phyloP scores from a whole-genome alignment of 2,113 vertebrate species.

The Neopipo cinnamomea region DNA sequence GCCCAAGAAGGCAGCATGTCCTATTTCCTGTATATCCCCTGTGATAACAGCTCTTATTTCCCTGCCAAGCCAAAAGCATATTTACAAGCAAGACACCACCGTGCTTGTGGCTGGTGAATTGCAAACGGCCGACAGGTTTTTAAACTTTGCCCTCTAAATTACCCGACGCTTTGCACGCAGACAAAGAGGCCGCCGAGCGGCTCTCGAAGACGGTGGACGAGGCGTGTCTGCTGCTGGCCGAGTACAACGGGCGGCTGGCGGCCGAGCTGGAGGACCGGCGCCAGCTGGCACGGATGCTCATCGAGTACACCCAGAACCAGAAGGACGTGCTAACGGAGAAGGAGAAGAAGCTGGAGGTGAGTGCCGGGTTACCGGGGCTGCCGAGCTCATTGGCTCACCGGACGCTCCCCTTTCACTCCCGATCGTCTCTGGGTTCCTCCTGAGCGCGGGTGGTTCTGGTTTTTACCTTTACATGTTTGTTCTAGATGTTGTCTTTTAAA shows the following conservation, averaged over 20 bases:
- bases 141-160: background rate
- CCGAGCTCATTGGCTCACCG: rapidly evolving
- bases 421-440: rapidly evolving
- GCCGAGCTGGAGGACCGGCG: slow-evolving; percentile 96
- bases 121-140: background rate
- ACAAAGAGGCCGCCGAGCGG: slow-evolving; percentile 95
- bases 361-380: background rate
- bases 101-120: background rate
- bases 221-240: slow-evolving; percentile 92
- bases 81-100: background rate
- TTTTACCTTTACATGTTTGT: background rate
- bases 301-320: slow-evolving; percentile 94
- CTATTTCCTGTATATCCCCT: background rate
- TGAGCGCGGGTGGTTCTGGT: rapidly evolving
- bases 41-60: background rate
- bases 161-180: slow-evolving; percentile 62
- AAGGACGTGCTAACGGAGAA: slow-evolving; percentile 91
- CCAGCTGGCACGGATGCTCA: slow-evolving; percentile 95
- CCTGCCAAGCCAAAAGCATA: background rate
- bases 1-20: background rate
- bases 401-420: rapidly evolving
- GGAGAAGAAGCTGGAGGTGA: slow-evolving; percentile 95
- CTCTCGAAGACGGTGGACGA: slow-evolving; percentile 97
- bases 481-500: background rate
- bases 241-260: slow-evolving; percentile 95